Evolutionary conservation across 1,140 invertebrate genomes (phyloP), one percentile per base, ranked within the genome.

Genomic region (Anthonomus grandis): DNA sequence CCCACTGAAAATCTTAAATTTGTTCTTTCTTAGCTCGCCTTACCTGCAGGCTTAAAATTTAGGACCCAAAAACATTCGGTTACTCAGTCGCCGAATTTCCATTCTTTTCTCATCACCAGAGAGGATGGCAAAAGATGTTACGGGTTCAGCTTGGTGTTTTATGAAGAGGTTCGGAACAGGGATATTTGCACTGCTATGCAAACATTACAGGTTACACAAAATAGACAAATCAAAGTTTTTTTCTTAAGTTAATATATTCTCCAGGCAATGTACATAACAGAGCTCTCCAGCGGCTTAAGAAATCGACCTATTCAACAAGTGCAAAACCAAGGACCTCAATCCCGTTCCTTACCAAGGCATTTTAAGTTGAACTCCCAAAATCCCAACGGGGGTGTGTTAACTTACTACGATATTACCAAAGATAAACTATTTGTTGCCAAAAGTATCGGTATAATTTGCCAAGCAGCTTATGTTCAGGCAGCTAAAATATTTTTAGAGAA

Each of bases 61-160:
- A 84, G 90, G 47, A 97, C 95, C 3, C 93, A 97, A 74, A 95
- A 93, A 74, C 90, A 97, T 74, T 83, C 85, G 39, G 82, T 93
- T 57, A 74, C 71, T 22, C 70, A 72, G 59, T 86, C 90, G 60
- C 89, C 95, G 12, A 83, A 82, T 60, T 97, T 97, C 79, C 97
- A 99, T 75, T 93, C 94, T 41, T 99, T 98, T 80, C 84, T 98
- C 6, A 93, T 98, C 37, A 98, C 96, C 15, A 84, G 89, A 68
- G 95, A 98, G 79, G 94, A 98, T 84, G 97, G 96, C 38, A 87
- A 87, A 57, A 81, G 93, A 63, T 87, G 86, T 45, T 96, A 95
- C 80, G 97, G 97, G 31, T 95, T 94, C 70, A 92, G 91, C 64
- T 82, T 94, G 53, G 86, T 94, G 10, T 98, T 98, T 75, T 97